These are phyloP conservation scores for Chrysolina americana DNA, from an alignment of 2,888 invertebrate genomes.

Conservation along the genomic window DNA sequence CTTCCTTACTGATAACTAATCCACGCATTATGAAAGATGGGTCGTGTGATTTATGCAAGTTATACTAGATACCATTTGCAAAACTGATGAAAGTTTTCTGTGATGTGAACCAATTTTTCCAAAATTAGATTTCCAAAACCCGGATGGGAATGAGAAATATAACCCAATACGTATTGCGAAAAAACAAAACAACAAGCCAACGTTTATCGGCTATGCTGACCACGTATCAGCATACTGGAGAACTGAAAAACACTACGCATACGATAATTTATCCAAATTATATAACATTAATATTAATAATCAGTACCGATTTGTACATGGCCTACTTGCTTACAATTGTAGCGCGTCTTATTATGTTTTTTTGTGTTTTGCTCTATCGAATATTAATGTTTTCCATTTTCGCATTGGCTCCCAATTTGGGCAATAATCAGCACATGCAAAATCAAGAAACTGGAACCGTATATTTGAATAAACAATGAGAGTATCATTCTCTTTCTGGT, in stretches of 20 bases:
- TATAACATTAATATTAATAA: constrained; percentile 6
- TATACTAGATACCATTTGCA: too few relatives aligned
- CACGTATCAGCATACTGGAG: neutral
- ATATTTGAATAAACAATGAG: constrained; percentile 13
- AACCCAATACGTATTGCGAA: neutral
- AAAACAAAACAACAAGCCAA: neutral
- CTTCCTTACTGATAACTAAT: too few relatives aligned
- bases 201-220: constrained; percentile 2
- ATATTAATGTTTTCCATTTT: constrained; percentile 6
- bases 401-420: neutral
- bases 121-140: neutral
- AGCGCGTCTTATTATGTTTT: constrained; percentile 6
- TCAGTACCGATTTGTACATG: constrained; percentile 10
- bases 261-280: neutral
- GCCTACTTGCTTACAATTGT: constrained; percentile 17
- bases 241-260: constrained; percentile 8
- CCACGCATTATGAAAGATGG: too few relatives aligned
- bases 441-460: constrained; percentile 9
- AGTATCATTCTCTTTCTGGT: neutral
- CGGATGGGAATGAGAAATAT: neutral
- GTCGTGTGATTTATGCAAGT: too few relatives aligned
- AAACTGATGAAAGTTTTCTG: neutral
- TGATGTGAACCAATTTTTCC: neutral
- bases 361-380: constrained; percentile 12
- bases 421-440: constrained; percentile 19